Evolutionary conservation across 2,113 vertebrate species (phyloP).

Genomic region (Bettongia penicillata): DNA sequence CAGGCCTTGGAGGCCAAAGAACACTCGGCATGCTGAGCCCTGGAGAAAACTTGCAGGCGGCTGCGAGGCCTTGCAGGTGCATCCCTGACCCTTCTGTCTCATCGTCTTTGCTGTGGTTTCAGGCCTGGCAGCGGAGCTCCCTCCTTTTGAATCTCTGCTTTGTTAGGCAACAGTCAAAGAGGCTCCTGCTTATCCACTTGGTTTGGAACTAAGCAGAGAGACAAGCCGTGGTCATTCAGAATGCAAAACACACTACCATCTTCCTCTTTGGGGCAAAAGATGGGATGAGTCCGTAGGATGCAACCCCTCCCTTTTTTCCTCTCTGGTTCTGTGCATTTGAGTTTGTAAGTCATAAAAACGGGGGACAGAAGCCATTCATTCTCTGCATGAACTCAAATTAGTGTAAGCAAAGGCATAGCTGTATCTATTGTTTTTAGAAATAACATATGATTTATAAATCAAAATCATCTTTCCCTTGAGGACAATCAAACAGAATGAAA

Average conservation of each 20-base stretch:
- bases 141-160: background rate
- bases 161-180: background rate
- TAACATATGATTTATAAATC: slow-evolving; percentile 65
- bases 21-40: slow-evolving; percentile 4
- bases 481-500: slow-evolving; percentile 68
- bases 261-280: slow-evolving; percentile 1
- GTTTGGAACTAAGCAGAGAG: slow-evolving; percentile 17
- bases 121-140: background rate
- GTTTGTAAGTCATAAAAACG: background rate
- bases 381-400: slow-evolving; percentile 26
- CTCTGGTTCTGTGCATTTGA: background rate
- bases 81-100: rapidly evolving
- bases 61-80: slow-evolving; percentile 35
- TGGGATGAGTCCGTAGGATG: slow-evolving; percentile 20
- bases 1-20: slow-evolving; percentile 8
- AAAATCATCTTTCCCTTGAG: slow-evolving; percentile 64
- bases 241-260: slow-evolving; percentile 36
- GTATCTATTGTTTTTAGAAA: slow-evolving; percentile 60
- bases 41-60: background rate
- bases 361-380: background rate
- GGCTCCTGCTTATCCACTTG: slow-evolving; percentile 8
- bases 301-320: background rate
- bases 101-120: background rate
- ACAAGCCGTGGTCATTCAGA: slow-evolving; percentile 22
- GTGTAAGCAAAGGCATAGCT: slow-evolving; percentile 21